Evolutionary conservation across 35 echinoderm and acorn worm genomes (phyloP).

Genomic region (Chiridota heheva): DNA sequence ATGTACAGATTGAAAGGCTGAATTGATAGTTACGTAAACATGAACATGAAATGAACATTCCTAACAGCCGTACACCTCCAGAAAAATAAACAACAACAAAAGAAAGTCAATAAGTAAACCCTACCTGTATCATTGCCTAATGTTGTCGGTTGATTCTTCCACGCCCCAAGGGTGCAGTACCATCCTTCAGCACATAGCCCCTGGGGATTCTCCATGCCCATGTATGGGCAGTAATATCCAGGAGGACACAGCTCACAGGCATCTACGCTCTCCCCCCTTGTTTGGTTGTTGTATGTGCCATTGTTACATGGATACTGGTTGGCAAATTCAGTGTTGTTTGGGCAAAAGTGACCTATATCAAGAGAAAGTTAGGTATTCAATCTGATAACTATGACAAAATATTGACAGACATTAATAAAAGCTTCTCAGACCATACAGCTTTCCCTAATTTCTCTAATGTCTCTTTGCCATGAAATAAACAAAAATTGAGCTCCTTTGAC

Average conservation of each 20-base stretch:
- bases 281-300: conserved; percentile 92
- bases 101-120: no score
- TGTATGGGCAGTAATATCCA: conserved; percentile 79
- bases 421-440: neutral
- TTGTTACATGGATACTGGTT: conserved; percentile 92
- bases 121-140: conserved; percentile 92
- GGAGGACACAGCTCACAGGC: conserved; percentile 91
- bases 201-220: conserved; percentile 71
- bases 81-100: no score
- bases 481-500: neutral
- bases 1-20: no score
- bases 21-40: no score
- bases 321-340: conserved; percentile 90
- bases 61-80: no score
- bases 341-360: conserved; percentile 86
- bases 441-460: neutral
- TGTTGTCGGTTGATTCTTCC: conserved; percentile 76
- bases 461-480: neutral
- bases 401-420: neutral
- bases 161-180: conserved; percentile 95
- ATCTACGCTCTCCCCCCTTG: conserved; percentile 57
- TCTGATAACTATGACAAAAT: neutral
- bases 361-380: neutral
- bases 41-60: no score
- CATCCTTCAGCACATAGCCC: conserved; percentile 81